Base-by-base conservation (phyloP, 2,888 invertebrate genomes). In the Andrena bicolor region DNA sequence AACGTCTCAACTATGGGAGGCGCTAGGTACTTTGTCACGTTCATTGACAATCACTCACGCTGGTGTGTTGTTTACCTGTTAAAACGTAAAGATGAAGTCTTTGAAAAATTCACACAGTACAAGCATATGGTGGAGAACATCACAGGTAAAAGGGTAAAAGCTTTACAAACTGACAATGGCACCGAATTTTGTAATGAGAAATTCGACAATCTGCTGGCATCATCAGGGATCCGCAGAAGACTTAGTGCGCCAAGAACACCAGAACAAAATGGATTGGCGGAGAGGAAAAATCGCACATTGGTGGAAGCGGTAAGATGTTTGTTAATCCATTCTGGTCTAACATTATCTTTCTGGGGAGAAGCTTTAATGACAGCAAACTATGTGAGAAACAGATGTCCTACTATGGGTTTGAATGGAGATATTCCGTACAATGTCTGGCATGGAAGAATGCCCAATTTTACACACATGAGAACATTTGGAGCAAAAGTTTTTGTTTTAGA, bases 41-140 rank as follows among this genome's bases (percentile, higher is more conserved):
- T 79, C 8, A 79, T 65, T 0, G 69, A 79, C 7, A 48, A 79
- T n/a, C 16, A 10, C 7, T 64, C 69, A 2, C 26, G 49, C n/a
- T 74, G 69, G 58, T 48, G 48, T 13, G 64, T 30, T 0, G 10
- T 64, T 8, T 30, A 30, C 8, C 53, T 74, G 2, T 2, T 74
- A 1, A 56, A 32, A n/a, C 28, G 7, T 20, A 30, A 30, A 30
- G 13, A 16, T 8, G 48, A 78, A 5, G 48, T 23, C 10, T 30
- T 63, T 2, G 23, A 4, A 2, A 28, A 20, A 6, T 73, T 78
- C n/a, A 63, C 30, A 41, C 16, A 23, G 7, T 32, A 41, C 4
- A 63, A 41, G 2, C 2, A 6, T 6, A 13, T 16, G 7, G 20
- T 48, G 48, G 48, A 48, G 4, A 48, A 48, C 13, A 16, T 13